Conservation (phyloP, 1,140 invertebrate species). For the Bombus pyrosoma region DNA sequence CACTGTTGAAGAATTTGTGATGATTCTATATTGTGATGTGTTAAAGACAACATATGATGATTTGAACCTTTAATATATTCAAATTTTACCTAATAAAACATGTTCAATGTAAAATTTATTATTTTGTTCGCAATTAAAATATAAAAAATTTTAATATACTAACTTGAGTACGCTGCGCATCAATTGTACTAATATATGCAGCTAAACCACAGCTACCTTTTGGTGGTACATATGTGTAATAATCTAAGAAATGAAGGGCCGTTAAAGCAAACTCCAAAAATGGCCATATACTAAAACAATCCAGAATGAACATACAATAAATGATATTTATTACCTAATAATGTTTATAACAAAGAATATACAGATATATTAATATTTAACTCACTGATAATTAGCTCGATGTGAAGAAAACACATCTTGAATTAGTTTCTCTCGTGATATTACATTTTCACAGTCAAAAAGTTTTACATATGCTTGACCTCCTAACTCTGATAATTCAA, state of each 20-base stretch:
- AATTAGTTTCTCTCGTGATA: slow-evolving; percentile 75
- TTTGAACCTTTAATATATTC: slow-evolving; percentile 74
- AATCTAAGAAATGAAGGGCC: slow-evolving; percentile 81
- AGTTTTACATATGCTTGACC: slow-evolving; percentile 78
- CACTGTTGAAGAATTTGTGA: slow-evolving; percentile 75
- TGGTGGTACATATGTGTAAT: slow-evolving; percentile 81
- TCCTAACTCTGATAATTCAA: slow-evolving; percentile 81
- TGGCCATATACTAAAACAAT: slow-evolving; percentile 77
- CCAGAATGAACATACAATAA: slow-evolving; percentile 22
- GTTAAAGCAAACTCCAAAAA: slow-evolving; percentile 78
- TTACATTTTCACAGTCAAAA: slow-evolving; percentile 80
- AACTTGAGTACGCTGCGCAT: slow-evolving; percentile 73
- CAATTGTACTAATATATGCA: slow-evolving; percentile 73
- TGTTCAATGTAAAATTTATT: neutral
- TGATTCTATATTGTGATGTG: slow-evolving; percentile 69
- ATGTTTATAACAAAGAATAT: slow-evolving; percentile 37
- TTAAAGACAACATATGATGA: slow-evolving; percentile 73
- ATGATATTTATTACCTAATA: slow-evolving; percentile 19
- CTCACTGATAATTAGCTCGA: slow-evolving; percentile 82
- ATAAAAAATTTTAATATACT: slow-evolving; percentile 15
- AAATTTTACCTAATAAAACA: slow-evolving; percentile 74
- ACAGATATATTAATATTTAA: slow-evolving; percentile 44
- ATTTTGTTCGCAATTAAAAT: neutral
- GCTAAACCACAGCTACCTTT: slow-evolving; percentile 80
- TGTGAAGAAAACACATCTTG: slow-evolving; percentile 80